Conservation (phyloP, 2,113 vertebrate genomes). For the Pollachius pollachius region DNA sequence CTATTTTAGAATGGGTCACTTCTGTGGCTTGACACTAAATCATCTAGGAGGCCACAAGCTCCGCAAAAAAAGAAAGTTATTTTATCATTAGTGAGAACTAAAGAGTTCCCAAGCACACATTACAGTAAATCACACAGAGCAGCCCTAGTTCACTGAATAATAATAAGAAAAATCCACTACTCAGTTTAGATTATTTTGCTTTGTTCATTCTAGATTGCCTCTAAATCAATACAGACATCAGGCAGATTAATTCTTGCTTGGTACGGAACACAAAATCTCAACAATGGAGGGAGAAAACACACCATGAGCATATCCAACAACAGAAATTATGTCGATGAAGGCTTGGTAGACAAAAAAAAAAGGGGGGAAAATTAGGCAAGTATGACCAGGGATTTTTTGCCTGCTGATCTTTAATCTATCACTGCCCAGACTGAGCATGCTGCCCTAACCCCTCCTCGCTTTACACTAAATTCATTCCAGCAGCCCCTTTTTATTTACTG, state of each 20-base stretch:
- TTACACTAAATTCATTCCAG: constrained; percentile 67
- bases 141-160: constrained; percentile 38
- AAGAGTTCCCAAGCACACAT: constrained; percentile 53
- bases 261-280: constrained; percentile 23
- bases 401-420: constrained; percentile 68
- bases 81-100: constrained; percentile 58
- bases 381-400: constrained; percentile 45
- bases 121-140: constrained; percentile 59
- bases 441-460: constrained; percentile 56
- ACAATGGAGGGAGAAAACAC: background rate
- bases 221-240: constrained; percentile 52
- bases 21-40: constrained; percentile 56
- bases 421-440: constrained; percentile 58
- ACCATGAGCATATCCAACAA: constrained; percentile 26
- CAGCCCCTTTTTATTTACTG: constrained; percentile 71
- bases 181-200: constrained; percentile 30
- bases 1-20: constrained; percentile 45
- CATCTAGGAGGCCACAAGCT: constrained; percentile 46
- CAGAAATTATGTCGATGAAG: constrained; percentile 33
- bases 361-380: constrained; percentile 47
- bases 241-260: constrained; percentile 38
- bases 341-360: constrained; percentile 31
- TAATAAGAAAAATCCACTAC: constrained; percentile 29
- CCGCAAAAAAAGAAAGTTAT: constrained; percentile 48
- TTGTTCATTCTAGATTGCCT: constrained; percentile 38